Base-by-base conservation (phyloP, 2,113 vertebrate genomes). In the Ascaphus truei region DNA sequence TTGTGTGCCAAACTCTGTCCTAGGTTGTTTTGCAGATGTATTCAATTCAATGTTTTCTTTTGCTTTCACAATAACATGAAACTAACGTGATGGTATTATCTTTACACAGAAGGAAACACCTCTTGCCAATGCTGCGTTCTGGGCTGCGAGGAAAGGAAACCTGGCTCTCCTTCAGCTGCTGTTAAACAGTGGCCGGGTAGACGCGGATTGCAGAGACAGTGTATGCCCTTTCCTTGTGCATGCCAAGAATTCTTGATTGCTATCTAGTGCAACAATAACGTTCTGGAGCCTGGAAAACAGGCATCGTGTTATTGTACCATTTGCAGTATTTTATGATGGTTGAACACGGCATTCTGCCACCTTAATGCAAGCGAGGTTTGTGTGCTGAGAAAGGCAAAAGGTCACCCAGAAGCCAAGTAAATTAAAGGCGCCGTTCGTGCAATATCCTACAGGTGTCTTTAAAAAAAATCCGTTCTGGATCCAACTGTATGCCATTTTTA, bases 171-270 rank as follows among this genome's bases (percentile, higher is more conserved):
- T 98, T 79, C 93, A 96, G 80, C 88, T 99, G 80, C 85, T 99
- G 79, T 80, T 99, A 73, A 96, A 97, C 90, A 98, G 96, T 1
- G 97, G 97, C 1, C 92, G 95, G 8, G 92, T 98, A 78, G 96
- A 98, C 25, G 91, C 93, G 62, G 97, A 99, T 92, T 98, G 97
- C 92, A 96, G 93, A 90, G 97, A 99, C 90, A 93, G 89, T 74
- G 97, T 99, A 97, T 4, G 93, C 68, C 69, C 39, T 18, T 4
- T 29, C 52, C 72, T 74, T 55, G 16, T 81, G 84, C 85, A 81
- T 83, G 85, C 73, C 72, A 73, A 31, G 18, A 11, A 67, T 74
- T 29, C 20, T 60, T 74, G 73, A 34, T 76, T 73, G 75, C 41
- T 71, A 39, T 71, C 45, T 25, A 15, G 47, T 51, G 31, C 45